Percentiles rank a stretch among this genome's conserved stretches.
phyloP scores from a whole-genome alignment of 2,888 invertebrate genomes.

The Caenorhabditis plicata region DNA sequence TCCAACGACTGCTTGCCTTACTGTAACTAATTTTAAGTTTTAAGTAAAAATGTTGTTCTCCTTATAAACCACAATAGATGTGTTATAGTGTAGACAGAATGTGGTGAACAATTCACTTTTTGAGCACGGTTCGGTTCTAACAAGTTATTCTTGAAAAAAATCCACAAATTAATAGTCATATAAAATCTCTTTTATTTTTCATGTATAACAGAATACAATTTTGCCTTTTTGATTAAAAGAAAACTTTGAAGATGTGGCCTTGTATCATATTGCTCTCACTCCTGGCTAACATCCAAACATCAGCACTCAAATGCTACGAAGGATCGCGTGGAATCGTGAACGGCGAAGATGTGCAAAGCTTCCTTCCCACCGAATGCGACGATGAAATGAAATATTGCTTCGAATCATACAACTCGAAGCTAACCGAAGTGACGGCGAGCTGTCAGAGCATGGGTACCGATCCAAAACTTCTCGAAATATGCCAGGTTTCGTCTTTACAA shows the following conservation, averaged over 20 bases:
- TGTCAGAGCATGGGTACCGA: conserved; percentile 36
- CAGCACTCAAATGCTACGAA: conserved; percentile 25
- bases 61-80: too few relatives aligned
- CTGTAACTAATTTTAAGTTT: too few relatives aligned
- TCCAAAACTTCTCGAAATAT: conserved; percentile 28
- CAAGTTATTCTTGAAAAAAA: too few relatives aligned
- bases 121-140: too few relatives aligned
- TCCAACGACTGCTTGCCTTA: too few relatives aligned
- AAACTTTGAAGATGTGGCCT: conserved; percentile 14
- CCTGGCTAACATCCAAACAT: conserved; percentile 13
- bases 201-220: too few relatives aligned
- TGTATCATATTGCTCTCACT: conserved; percentile 2
- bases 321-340: conserved; percentile 32
- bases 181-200: too few relatives aligned
- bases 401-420: conserved; percentile 28
- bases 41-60: too few relatives aligned
- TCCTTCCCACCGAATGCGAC: conserved; percentile 26
- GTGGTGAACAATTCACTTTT: too few relatives aligned
- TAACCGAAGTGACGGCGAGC: conserved; percentile 35
- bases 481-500: conserved; percentile 12
- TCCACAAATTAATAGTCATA: too few relatives aligned
- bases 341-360: conserved; percentile 19
- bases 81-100: too few relatives aligned
- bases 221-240: too few relatives aligned
- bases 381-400: conserved; percentile 35